Conservation (phyloP, 2,113 vertebrate genomes). For the Planiliza haematocheilus region DNA sequence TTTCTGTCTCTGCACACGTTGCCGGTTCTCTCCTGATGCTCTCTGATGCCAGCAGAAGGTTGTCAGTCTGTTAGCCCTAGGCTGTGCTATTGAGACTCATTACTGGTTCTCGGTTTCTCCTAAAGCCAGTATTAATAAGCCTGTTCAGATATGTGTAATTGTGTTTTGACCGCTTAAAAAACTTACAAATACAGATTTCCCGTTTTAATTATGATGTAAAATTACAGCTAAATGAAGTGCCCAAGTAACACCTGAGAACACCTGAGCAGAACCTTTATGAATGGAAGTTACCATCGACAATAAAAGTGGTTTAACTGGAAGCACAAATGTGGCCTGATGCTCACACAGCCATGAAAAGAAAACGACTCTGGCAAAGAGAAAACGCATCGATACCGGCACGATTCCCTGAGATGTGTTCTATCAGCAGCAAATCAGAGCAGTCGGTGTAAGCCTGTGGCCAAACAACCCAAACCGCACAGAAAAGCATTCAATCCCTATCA, state of each 20-base stretch:
- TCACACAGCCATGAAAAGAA: neutral
- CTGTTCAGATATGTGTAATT: no score
- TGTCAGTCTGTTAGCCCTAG: neutral
- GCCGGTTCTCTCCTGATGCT: constrained; percentile 27
- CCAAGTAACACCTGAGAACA: neutral
- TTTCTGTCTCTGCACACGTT: constrained; percentile 13
- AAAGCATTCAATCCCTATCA: constrained; percentile 1
- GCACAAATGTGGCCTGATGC: neutral
- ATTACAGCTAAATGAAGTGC: neutral
- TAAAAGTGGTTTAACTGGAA: neutral
- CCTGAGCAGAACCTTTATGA: neutral
- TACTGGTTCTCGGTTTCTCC: neutral
- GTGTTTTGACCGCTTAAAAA: neutral
- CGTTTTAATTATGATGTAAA: neutral
- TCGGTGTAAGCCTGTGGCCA: neutral
- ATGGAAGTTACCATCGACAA: neutral
- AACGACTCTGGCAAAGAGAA: neutral
- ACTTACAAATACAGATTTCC: neutral
- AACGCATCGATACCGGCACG: neutral
- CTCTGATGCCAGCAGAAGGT: constrained; percentile 20
- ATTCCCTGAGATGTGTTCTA: neutral
- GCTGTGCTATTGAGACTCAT: constrained; percentile 4
- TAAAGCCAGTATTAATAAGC: neutral
- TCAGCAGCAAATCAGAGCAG: constrained; percentile 5
- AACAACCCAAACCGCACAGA: neutral